These are phyloP conservation scores for Tribolium madens DNA, from an alignment of 1,140 invertebrate genomes.

Conservation along the genomic window DNA sequence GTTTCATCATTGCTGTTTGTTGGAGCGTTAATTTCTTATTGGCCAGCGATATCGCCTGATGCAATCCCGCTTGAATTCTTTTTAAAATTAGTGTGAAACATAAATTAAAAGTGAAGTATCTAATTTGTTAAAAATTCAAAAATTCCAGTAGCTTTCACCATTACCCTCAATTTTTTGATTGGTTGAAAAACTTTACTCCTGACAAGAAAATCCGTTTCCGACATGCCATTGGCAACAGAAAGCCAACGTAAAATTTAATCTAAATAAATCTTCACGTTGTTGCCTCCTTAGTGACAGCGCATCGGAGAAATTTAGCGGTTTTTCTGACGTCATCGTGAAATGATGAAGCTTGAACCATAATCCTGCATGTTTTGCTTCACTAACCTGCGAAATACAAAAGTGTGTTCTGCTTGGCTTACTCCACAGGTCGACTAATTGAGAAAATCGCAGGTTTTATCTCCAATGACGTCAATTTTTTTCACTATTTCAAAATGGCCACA, in stretches of 20 bases:
- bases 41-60: neutral
- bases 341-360: constrained; percentile 28
- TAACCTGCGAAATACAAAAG: constrained; percentile 38
- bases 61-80: neutral
- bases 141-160: too few relatives aligned
- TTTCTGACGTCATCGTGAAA: constrained; percentile 32
- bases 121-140: neutral
- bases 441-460: neutral
- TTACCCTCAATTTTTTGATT: too few relatives aligned
- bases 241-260: too few relatives aligned
- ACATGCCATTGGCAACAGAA: too few relatives aligned
- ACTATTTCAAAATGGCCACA: neutral
- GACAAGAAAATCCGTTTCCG: too few relatives aligned
- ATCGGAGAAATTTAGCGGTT: constrained; percentile 30
- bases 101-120: neutral
- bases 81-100: neutral
- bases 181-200: too few relatives aligned
- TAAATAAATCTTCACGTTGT: neutral
- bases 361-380: constrained; percentile 36
- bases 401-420: constrained; percentile 37
- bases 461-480: neutral
- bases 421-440: constrained; percentile 1
- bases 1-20: neutral
- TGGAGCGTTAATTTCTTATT: neutral
- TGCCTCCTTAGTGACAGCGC: neutral